These are phyloP conservation scores for Tipula vernalis DNA, from an alignment of 2,888 invertebrate species.

Conservation along the genomic window DNA sequence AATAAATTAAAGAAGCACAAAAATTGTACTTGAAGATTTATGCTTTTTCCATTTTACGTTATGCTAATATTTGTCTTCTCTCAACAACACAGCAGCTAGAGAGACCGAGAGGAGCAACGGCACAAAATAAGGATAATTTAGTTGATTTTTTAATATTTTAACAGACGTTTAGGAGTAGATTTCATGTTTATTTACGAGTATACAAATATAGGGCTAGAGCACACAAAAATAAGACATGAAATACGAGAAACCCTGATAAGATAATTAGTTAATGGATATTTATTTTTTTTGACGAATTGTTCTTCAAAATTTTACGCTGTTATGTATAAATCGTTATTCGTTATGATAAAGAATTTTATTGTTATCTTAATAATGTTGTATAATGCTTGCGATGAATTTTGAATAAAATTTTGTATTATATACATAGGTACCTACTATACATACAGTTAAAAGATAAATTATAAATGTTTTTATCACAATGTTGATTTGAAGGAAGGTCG, in stretches of 20 bases:
- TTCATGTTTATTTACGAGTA: background rate
- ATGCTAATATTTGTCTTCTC: background rate
- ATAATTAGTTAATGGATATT: background rate
- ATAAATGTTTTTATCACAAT: background rate
- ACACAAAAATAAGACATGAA: background rate
- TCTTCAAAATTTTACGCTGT: background rate
- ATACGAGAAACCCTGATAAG: background rate
- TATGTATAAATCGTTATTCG: background rate
- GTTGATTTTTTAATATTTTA: background rate
- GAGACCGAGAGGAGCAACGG: background rate
- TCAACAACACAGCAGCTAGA: background rate
- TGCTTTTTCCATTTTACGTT: background rate
- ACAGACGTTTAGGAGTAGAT: background rate
- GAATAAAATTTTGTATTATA: background rate
- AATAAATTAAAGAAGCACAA: background rate
- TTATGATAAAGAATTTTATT: background rate
- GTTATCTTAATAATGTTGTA: background rate
- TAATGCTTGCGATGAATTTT: background rate
- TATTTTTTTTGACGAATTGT: background rate
- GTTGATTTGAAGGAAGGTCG: background rate
- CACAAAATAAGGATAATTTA: background rate
- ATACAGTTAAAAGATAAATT: background rate
- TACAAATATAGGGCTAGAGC: background rate
- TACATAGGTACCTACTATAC: background rate
- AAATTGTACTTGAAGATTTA: background rate